Conservation (phyloP, 2,888 invertebrate genomes). For the Aporophyla lueneburgensis region DNA sequence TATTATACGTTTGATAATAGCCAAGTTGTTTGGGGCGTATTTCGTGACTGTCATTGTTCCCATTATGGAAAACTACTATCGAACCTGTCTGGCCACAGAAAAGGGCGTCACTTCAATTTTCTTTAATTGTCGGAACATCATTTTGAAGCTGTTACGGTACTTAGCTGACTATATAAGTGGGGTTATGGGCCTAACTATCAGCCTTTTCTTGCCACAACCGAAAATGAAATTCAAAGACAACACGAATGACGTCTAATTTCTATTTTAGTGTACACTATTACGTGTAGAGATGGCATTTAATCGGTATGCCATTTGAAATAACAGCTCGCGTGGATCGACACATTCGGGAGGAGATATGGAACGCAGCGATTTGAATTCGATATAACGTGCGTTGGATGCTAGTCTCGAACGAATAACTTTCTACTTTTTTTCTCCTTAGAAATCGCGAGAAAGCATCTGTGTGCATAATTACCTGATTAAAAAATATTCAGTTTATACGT, state of each 20-base stretch:
- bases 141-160: conserved; percentile 11
- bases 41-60: not conserved
- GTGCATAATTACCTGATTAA: conserved; percentile 63
- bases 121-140: not conserved
- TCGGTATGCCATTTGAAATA: conserved; percentile 65
- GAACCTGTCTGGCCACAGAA: not conserved
- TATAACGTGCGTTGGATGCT: conserved; percentile 73
- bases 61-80: not conserved
- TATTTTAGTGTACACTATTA: conserved; percentile 70
- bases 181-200: not conserved
- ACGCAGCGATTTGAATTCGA: conserved; percentile 76
- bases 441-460: conserved; percentile 66
- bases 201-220: conserved; percentile 57
- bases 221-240: conserved; percentile 71
- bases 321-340: conserved; percentile 76
- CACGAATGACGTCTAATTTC: conserved; percentile 68
- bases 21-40: not conserved
- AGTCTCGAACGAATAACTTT: conserved; percentile 79
- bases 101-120: not conserved
- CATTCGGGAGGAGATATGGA: conserved; percentile 70
- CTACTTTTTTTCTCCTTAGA: conserved; percentile 75
- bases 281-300: conserved; percentile 70
- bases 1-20: conserved; percentile 17
- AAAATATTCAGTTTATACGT: conserved; percentile 30
- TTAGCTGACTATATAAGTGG: not conserved